Conservation (phyloP, 2,888 invertebrate genomes). For the Napeogenes inachia region DNA sequence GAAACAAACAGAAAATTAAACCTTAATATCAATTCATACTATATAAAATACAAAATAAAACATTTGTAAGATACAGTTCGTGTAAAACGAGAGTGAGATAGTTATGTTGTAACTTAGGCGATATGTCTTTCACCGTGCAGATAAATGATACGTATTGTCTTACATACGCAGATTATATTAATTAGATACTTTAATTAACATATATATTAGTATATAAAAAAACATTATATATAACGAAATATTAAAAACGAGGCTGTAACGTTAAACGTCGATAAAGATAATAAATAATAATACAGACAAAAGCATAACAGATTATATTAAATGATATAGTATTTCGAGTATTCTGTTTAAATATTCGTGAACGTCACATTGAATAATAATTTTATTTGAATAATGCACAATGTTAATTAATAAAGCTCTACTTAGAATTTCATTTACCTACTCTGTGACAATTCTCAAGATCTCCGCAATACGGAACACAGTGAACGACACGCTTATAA, state of each 20-base stretch:
- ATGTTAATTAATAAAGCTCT: background rate
- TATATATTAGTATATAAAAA: too few species aligned
- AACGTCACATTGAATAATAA: too few species aligned
- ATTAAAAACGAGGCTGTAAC: too few species aligned
- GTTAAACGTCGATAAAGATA: too few species aligned
- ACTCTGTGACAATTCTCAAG: conserved; percentile 36
- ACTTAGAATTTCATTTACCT: conserved; percentile 14
- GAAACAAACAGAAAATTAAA: too few species aligned
- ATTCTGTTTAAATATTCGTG: too few species aligned
- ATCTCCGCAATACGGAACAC: conserved; percentile 47
- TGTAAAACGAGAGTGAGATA: background rate
- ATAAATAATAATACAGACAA: too few species aligned
- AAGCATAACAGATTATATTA: background rate
- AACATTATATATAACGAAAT: too few species aligned
- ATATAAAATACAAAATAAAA: background rate
- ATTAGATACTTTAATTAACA: background rate
- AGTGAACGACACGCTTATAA: conserved; percentile 60
- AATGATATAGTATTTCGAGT: background rate
- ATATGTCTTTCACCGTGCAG: conserved; percentile 12
- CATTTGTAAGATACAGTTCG: background rate
- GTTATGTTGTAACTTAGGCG: conserved; percentile 8
- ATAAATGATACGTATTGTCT: conserved; percentile 9
- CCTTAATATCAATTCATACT: too few species aligned
- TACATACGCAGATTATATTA: background rate
- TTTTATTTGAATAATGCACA: background rate